A percentile compares a stretch with the other conserved stretches of the same genome.
phyloP scores from a whole-genome alignment of 1,140 invertebrate species.

The Dermatophagoides farinae region DNA sequence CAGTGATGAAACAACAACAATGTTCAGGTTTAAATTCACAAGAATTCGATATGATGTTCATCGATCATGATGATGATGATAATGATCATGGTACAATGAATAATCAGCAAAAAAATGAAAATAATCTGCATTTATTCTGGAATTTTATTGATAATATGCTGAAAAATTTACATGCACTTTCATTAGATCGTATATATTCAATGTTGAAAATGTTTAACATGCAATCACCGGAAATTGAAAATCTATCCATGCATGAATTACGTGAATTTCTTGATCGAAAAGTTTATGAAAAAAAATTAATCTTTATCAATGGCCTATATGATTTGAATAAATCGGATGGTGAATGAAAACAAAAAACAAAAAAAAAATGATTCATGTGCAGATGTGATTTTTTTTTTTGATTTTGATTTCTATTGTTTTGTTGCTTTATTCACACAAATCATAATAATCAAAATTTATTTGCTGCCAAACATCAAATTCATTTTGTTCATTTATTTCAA shows the following conservation, averaged over 20 bases:
- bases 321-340: slow-evolving; percentile 31
- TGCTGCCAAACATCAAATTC: not conserved
- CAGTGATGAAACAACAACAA: slow-evolving; percentile 1
- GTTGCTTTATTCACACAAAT: not conserved
- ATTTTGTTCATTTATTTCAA: too few species aligned
- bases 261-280: slow-evolving; percentile 75
- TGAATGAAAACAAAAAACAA: not conserved
- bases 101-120: slow-evolving; percentile 49
- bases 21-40: not conserved
- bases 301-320: slow-evolving; percentile 65
- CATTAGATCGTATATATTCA: slow-evolving; percentile 78
- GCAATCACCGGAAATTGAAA: slow-evolving; percentile 46
- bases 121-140: slow-evolving; percentile 51
- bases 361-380: too few species aligned
- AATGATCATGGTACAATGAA: slow-evolving; percentile 67
- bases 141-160: slow-evolving; percentile 91
- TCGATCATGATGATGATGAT: slow-evolving; percentile 34
- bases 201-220: slow-evolving; percentile 91
- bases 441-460: not conserved
- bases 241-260: slow-evolving; percentile 67
- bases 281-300: slow-evolving; percentile 65
- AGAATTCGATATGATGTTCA: not conserved
- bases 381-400: not conserved
- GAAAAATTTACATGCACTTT: slow-evolving; percentile 76
- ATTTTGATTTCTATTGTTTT: not conserved